A percentile compares a stretch with the other conserved stretches of the same genome.
phyloP scores from a whole-genome alignment of 2,888 invertebrate species.

The Abrostola tripartita region DNA sequence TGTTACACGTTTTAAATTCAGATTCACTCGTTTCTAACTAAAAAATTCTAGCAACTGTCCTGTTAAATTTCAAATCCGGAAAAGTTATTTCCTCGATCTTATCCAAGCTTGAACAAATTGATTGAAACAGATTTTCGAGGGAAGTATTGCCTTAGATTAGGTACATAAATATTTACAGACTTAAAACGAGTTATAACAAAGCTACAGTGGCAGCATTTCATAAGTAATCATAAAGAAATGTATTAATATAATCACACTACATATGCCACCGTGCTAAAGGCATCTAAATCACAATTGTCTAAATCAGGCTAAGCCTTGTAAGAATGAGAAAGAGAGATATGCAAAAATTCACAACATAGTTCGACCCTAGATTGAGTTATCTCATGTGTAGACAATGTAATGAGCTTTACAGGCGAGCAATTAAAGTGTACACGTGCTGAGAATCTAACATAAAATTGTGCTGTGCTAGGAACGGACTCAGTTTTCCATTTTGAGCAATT shows the following conservation, averaged over 20 bases:
- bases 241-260: conserved; percentile 45
- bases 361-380: conserved; percentile 53
- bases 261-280: conserved; percentile 78
- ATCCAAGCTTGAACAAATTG: conserved; percentile 15
- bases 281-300: conserved; percentile 84
- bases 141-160: conserved; percentile 28
- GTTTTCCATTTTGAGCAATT: conserved; percentile 77
- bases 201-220: conserved; percentile 78
- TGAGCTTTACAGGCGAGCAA: conserved; percentile 41
- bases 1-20: too few relatives aligned
- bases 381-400: conserved; percentile 27
- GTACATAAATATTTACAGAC: conserved; percentile 58
- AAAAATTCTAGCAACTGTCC: not conserved
- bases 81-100: conserved; percentile 35
- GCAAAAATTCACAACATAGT: conserved; percentile 82
- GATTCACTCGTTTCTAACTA: too few relatives aligned
- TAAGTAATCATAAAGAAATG: conserved; percentile 53
- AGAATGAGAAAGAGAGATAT: conserved; percentile 78
- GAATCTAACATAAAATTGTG: conserved; percentile 67
- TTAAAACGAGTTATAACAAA: conserved; percentile 68
- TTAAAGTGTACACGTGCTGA: conserved; percentile 38
- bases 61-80: conserved; percentile 10
- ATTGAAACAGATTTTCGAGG: conserved; percentile 12
- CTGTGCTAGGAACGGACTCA: conserved; percentile 72
- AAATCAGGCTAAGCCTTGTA: conserved; percentile 79